Base-by-base conservation (phyloP, 1,140 invertebrate genomes). In the Rhopalosiphum padi region DNA sequence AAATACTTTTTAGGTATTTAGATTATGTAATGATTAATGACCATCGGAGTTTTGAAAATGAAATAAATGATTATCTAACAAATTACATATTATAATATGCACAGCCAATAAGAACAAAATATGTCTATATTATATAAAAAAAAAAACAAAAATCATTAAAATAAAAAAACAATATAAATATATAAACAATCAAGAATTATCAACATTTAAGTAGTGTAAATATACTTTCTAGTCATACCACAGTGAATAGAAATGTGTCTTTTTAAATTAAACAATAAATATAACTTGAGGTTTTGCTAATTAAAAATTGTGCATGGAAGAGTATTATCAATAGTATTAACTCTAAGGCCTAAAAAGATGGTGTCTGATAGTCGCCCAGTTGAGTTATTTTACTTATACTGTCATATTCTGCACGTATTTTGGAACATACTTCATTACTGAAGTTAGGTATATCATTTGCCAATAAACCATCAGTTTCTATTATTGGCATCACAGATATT, bases 101-200 rank as follows among this genome's bases (percentile, higher is more conserved):
- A 92, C 90, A 92, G 90, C 90, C 90, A 82, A 83, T 92, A 92
- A 82, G 48, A 92, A 92, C 23, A 83, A 77, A 77, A 77, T n/a
- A 82, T 48, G 22, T 48, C n/a, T 48, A 48, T 82, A 91, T n/a
- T 23, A 91, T 23, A 91, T 7, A 91, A 77, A 41, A 37, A 48
- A 48, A 48, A 48, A 48, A n/a, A 46, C 1, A n/a, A n/a, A 77
- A 82, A 23, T 37, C 41, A 48, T 8, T 77, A 91, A 77, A 77
- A 77, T 30, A 30, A 60, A 68, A 68, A 11, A 46, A 46, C 46
- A 46, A 77, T 23, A 68, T 43, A 46, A 15, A 90, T 41, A 90
- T 18, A 68, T 41, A 91, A 83, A 92, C 15, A 46, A 86, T 46
- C 4, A 92, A 41, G 43, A 92, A 91, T 82, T 43, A 68, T 68